Base-by-base conservation (phyloP, 2,797 vertebrate genomes). In the Austrolebias charrua region DNA sequence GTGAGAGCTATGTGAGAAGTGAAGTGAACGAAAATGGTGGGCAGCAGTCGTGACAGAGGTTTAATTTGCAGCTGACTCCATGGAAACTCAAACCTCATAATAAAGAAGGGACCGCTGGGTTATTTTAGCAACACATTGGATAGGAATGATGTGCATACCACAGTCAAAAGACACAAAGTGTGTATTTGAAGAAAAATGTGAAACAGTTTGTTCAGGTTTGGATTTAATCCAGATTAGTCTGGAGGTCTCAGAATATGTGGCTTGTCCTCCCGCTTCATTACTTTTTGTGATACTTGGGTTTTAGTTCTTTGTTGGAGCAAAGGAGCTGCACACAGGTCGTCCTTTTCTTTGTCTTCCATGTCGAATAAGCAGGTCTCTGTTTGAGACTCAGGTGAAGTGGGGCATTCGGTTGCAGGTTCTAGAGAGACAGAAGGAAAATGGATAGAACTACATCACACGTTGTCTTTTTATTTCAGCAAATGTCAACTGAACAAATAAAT, bases 331-430 rank as follows among this genome's bases (percentile, higher is more conserved):
- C 44, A 11, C 66, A 70, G 75, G 69, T 75, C 72, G 56, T 76
- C 69, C 40, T 63, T 67, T 35, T 71, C 69, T 56, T 53, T 40
- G 66, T 74, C 47, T 53, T 86, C 81, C 87, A 90, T 90, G 4
- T 78, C 63, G 58, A 71, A 53, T 6, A 28, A 60, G 50, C 50
- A n/a, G 57, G 46, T 73, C 43, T 38, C 31, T 1, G 49, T 29
- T 5, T n/a, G 38, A 52, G 64, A 48, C 72, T 92, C 89, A 92
- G 72, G 81, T 83, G 88, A 92, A 92, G 84, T 92, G 89, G 9
- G 86, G 86, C 87, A 90, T 89, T 29, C 87, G 89, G 71, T 75
- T 88, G 72, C 87, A 92, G 79, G 81, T 91, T 82, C 93, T 93
- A 82, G n/a, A 73, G 44, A 53, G 82, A 45, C 58, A 18, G 29